Conservation (phyloP, 1,140 invertebrate genomes). For the Drosophila sturtevanti region DNA sequence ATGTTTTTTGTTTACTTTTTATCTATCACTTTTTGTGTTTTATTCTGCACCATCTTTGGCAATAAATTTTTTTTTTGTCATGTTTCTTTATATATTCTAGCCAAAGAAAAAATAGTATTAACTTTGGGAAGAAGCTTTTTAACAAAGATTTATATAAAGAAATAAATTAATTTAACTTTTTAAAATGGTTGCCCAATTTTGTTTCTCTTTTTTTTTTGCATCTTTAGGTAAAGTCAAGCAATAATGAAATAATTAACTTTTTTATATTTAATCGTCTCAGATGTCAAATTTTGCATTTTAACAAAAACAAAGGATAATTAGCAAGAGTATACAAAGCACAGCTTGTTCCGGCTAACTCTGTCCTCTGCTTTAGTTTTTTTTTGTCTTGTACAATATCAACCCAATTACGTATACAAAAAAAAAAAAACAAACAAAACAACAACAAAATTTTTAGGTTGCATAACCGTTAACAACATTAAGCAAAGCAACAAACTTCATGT, state of each 20-base stretch:
- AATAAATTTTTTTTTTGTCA: background rate
- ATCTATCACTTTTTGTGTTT: background rate
- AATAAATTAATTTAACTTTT: too few species aligned
- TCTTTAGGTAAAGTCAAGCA: too few species aligned
- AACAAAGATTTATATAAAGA: too few species aligned
- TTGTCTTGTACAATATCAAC: background rate
- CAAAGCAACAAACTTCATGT: conserved; percentile 37
- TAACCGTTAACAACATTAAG: conserved; percentile 30
- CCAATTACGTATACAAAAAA: background rate
- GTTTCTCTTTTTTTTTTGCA: too few species aligned
- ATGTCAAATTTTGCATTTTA: too few species aligned
- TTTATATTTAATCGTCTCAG: too few species aligned
- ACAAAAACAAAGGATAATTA: background rate
- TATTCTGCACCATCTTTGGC: background rate
- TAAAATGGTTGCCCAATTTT: too few species aligned
- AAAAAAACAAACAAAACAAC: conserved; percentile 21
- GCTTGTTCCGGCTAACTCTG: background rate
- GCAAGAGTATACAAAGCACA: background rate
- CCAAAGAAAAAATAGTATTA: background rate
- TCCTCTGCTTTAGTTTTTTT: background rate
- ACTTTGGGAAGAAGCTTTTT: too few species aligned
- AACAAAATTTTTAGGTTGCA: conserved; percentile 38
- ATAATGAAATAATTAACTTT: too few species aligned
- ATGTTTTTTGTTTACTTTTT: background rate
- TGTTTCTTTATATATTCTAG: background rate